These are phyloP conservation scores for Drosophila pruinosa DNA, from an alignment of 1,140 invertebrate genomes.

Conservation along the genomic window DNA sequence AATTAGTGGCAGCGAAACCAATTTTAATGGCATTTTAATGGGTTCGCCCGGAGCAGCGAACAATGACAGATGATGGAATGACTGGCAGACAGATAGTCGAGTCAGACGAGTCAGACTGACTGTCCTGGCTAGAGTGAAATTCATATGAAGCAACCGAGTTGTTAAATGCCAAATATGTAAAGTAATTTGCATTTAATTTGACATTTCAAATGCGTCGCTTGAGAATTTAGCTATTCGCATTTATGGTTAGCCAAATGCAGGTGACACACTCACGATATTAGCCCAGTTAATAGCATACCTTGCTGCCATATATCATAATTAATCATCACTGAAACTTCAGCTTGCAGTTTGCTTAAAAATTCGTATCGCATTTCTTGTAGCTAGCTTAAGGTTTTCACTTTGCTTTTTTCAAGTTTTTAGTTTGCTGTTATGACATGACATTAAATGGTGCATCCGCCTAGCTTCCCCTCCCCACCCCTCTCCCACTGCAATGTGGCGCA, in stretches of 20 bases:
- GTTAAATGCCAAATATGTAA: constrained; percentile 68
- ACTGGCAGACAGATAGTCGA: not conserved
- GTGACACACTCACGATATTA: not conserved
- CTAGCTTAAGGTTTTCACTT: constrained; percentile 29
- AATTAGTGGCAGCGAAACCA: constrained; percentile 56
- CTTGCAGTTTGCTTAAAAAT: constrained; percentile 1
- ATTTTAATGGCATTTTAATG: constrained; percentile 78
- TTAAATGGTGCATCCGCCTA: constrained; percentile 17
- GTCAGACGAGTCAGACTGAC: not conserved
- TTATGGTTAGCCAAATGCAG: constrained; percentile 21
- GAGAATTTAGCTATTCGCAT: constrained; percentile 20
- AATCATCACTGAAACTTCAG: constrained; percentile 30
- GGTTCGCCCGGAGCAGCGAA: constrained; percentile 25
- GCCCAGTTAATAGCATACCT: not conserved
- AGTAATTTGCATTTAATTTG: constrained; percentile 79
- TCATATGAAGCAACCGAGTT: constrained; percentile 12
- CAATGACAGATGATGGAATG: constrained; percentile 10
- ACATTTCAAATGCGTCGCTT: constrained; percentile 47
- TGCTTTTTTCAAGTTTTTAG: not conserved
- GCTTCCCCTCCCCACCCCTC: not conserved
- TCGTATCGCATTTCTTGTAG: constrained; percentile 59
- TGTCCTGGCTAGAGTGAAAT: not conserved
- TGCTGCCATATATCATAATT: constrained; percentile 33
- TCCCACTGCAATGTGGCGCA: constrained; percentile 6
- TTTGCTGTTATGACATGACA: constrained; percentile 51